phyloP scores from a whole-genome alignment of 2,113 vertebrate genomes.

The Sceloporus undulatus region DNA sequence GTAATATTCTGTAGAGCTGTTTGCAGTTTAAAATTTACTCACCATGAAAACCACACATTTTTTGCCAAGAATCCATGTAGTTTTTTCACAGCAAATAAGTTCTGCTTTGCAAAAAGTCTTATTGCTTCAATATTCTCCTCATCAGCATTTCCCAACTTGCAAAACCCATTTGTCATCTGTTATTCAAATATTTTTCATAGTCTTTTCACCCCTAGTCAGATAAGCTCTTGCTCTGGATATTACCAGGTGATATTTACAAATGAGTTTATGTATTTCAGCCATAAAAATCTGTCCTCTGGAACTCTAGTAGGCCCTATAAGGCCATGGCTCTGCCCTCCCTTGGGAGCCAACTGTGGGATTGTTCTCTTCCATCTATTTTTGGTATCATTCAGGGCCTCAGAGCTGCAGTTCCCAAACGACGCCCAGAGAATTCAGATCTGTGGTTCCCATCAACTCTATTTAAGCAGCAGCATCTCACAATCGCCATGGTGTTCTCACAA shows the following conservation, averaged over 20 bases:
- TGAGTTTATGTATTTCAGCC: background rate
- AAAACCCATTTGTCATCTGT: too few relatives aligned
- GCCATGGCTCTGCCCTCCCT: background rate
- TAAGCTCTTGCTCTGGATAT: background rate
- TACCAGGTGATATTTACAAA: background rate
- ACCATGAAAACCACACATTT: too few relatives aligned
- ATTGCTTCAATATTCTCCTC: too few relatives aligned
- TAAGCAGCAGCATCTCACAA: background rate
- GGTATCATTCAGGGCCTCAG: background rate
- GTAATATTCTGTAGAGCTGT: too few relatives aligned
- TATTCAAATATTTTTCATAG: too few relatives aligned
- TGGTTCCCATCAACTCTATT: background rate
- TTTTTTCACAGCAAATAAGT: too few relatives aligned
- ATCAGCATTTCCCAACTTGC: too few relatives aligned
- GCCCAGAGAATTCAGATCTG: background rate
- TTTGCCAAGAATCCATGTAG: too few relatives aligned
- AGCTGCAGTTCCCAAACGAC: background rate
- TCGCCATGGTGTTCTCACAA: conserved; percentile 10
- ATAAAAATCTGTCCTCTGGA: background rate
- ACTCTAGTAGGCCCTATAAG: conserved; percentile 32
- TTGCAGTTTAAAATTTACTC: too few relatives aligned
- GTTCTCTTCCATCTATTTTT: conserved; percentile 22
- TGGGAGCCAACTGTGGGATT: conserved; percentile 14
- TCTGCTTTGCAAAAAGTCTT: too few relatives aligned
- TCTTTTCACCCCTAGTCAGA: background rate